Conservation (phyloP, 2,113 vertebrate species). For the Vulpes ferrilata region DNA sequence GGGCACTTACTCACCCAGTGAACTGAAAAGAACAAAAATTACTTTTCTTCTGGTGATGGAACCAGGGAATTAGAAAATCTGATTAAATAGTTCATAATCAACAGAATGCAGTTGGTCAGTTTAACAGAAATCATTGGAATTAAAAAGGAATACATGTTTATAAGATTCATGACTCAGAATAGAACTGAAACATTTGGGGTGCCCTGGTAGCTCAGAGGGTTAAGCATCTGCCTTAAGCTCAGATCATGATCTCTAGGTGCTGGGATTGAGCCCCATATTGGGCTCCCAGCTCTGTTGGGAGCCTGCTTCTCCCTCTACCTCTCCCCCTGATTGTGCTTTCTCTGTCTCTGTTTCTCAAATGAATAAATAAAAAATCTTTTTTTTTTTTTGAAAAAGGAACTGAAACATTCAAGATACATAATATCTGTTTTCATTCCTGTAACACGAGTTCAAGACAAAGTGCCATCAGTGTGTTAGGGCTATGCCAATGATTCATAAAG, state of each 20-base stretch:
- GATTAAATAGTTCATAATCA: constrained; percentile 50
- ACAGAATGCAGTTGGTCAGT: background rate
- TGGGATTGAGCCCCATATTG: too few species aligned
- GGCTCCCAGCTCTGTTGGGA: too few species aligned
- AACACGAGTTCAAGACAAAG: background rate
- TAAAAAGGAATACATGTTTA: background rate
- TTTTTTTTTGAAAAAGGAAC: background rate
- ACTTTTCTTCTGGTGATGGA: constrained; percentile 35
- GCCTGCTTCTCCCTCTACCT: too few species aligned
- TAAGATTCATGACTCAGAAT: background rate
- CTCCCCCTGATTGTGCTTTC: too few species aligned
- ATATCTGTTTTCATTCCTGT: background rate
- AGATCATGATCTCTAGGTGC: too few species aligned
- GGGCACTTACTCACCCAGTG: constrained; percentile 43
- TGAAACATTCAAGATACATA: background rate
- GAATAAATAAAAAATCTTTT: too few species aligned
- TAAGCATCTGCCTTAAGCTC: too few species aligned
- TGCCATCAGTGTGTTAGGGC: background rate
- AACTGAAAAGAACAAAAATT: constrained; percentile 67
- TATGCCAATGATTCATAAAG: background rate
- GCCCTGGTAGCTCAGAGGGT: too few species aligned
- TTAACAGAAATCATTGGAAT: constrained; percentile 56
- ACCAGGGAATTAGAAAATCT: constrained; percentile 29
- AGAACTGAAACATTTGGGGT: background rate
- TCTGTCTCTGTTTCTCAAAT: too few species aligned